Evolutionary conservation across 2,113 vertebrate species (phyloP).

Genomic region (Daboia siamensis): DNA sequence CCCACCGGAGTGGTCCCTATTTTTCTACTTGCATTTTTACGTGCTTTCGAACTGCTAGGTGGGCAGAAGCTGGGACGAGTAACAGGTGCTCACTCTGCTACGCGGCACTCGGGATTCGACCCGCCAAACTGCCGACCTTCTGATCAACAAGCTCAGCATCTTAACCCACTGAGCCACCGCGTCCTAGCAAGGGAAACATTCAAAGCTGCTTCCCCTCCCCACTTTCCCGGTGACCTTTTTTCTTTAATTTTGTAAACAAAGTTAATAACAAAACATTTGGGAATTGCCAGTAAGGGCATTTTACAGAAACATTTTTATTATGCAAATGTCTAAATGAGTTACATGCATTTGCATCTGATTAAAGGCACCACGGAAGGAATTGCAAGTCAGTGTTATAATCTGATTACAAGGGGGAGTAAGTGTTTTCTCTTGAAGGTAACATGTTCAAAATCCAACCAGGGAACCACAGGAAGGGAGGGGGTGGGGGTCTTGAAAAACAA

Average conservation of each 20-base stretch:
- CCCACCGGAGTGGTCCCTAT: too few relatives aligned
- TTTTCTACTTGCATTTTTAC: too few relatives aligned
- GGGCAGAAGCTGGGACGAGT: too few relatives aligned
- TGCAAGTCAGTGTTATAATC: constrained; percentile 23
- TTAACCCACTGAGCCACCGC: too few relatives aligned
- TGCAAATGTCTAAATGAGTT: constrained; percentile 29
- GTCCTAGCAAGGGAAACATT: neutral
- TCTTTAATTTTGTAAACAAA: constrained; percentile 25
- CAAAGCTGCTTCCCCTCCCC: neutral
- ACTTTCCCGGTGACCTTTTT: neutral
- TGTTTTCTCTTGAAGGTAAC: neutral
- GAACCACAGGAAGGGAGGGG: neutral
- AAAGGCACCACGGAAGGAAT: constrained; percentile 18
- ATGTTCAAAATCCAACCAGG: constrained; percentile 1
- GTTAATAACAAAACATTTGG: constrained; percentile 44
- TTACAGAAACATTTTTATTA: constrained; percentile 44
- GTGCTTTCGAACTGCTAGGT: too few relatives aligned
- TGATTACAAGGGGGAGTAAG: constrained; percentile 14
- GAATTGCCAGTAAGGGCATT: constrained; percentile 26
- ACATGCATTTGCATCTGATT: constrained; percentile 42
- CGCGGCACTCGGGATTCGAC: too few relatives aligned
- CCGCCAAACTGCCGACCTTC: too few relatives aligned
- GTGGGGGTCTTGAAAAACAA: neutral
- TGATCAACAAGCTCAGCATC: too few relatives aligned
- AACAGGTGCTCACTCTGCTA: too few relatives aligned